Evolutionary conservation across 1,140 invertebrate species (phyloP).

Genomic region (Plutomurus gul): DNA sequence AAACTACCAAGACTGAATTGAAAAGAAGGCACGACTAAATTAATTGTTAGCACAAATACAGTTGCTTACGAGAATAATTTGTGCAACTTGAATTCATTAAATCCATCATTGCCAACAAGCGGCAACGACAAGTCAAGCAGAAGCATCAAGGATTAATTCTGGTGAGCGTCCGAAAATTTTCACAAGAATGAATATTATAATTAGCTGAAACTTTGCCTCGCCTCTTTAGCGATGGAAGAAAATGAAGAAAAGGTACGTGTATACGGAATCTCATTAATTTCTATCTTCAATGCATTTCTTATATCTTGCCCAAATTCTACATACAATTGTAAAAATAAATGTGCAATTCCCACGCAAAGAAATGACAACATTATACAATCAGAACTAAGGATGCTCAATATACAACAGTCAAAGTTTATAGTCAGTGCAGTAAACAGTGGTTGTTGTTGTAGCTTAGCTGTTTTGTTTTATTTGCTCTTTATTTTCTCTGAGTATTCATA

Average conservation of each 20-base stretch:
- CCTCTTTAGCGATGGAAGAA: conserved; percentile 50
- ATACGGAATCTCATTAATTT: neutral
- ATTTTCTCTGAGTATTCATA: too few relatives aligned
- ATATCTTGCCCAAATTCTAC: neutral
- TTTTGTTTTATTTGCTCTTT: neutral
- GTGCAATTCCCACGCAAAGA: neutral
- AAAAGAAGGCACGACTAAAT: too few relatives aligned
- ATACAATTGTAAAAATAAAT: neutral
- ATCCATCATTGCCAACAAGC: neutral
- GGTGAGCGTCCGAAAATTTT: neutral
- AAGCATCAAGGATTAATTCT: conserved; percentile 10
- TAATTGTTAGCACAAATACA: too few relatives aligned
- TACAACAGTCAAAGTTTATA: too few relatives aligned
- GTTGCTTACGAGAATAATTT: neutral
- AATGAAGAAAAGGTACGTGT: conserved; percentile 52
- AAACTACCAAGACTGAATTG: too few relatives aligned
- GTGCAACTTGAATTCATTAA: neutral
- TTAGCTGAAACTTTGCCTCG: conserved; percentile 8
- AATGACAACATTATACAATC: neutral
- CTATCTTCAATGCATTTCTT: neutral
- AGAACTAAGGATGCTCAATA: too few relatives aligned
- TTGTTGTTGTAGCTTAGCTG: neutral
- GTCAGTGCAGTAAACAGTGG: neutral
- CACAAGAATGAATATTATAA: neutral
- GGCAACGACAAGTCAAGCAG: neutral